These are phyloP conservation scores for Drosophila nigricruria DNA, from an alignment of 2,888 invertebrate genomes.

Conservation along the genomic window DNA sequence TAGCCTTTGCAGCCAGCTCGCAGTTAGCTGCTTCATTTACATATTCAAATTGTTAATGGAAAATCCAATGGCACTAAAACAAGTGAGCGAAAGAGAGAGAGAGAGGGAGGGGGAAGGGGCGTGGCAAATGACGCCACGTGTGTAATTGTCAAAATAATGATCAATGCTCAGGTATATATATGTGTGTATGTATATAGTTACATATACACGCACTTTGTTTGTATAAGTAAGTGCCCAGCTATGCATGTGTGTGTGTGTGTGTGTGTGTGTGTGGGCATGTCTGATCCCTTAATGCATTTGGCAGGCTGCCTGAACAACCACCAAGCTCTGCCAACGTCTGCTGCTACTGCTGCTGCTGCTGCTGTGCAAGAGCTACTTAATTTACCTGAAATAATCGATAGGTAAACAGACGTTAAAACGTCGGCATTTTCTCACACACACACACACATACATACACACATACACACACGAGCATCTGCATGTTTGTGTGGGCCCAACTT, in stretches of 20 bases:
- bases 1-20: constrained; percentile 5
- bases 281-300: constrained; percentile 83
- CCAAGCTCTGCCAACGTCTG: constrained; percentile 48
- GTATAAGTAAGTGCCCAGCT: constrained; percentile 75
- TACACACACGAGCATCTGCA: background rate
- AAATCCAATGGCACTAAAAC: constrained; percentile 76
- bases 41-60: constrained; percentile 82
- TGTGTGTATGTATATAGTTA: constrained; percentile 4
- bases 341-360: constrained; percentile 17
- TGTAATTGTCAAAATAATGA: constrained; percentile 83
- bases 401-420: constrained; percentile 82
- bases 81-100: constrained; percentile 2
- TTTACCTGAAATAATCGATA: constrained; percentile 83
- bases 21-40: constrained; percentile 62
- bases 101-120: background rate
- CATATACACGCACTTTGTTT: constrained; percentile 55
- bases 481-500: constrained; percentile 40
- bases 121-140: constrained; percentile 69
- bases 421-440: constrained; percentile 72
- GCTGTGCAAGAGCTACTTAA: constrained; percentile 77
- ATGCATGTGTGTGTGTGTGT: constrained; percentile 41
- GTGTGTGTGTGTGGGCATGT: constrained; percentile 63
- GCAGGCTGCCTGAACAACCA: constrained; percentile 65
- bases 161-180: constrained; percentile 55
- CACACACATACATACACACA: constrained; percentile 6